Conservation (phyloP, 2,888 invertebrate genomes). For the Achlya flavicornis region DNA sequence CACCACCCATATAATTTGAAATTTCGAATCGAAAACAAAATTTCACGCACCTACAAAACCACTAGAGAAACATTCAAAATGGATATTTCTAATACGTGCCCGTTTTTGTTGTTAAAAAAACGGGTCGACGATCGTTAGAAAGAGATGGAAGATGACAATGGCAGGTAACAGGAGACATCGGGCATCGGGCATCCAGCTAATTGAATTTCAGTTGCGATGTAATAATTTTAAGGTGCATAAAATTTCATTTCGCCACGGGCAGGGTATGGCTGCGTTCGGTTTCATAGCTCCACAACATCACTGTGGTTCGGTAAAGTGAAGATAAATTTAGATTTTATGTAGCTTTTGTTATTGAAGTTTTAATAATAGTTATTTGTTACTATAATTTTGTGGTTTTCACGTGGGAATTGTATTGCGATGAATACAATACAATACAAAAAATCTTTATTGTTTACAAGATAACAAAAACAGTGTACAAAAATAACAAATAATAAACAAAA, state of each 20-base stretch:
- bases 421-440: too few species aligned
- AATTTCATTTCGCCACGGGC: conserved; percentile 32
- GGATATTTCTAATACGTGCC: conserved; percentile 9
- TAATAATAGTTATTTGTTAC: neutral
- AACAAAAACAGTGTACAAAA: too few species aligned
- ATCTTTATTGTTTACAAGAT: too few species aligned
- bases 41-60: conserved; percentile 17
- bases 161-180: conserved; percentile 61
- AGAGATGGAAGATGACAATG: conserved; percentile 52
- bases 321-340: neutral
- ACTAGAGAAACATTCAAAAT: conserved; percentile 14
- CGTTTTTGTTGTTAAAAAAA: conserved; percentile 19
- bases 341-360: neutral
- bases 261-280: conserved; percentile 1
- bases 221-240: conserved; percentile 37
- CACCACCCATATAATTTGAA: neutral
- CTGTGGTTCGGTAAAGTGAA: conserved; percentile 7
- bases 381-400: neutral
- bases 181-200: conserved; percentile 38
- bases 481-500: too few species aligned
- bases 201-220: conserved; percentile 45
- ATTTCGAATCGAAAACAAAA: conserved; percentile 8
- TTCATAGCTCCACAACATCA: conserved; percentile 13
- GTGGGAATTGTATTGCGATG: neutral
- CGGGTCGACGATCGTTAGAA: conserved; percentile 42